Conservation (phyloP, 1,140 invertebrate species). For the Cardiocondyla obscurior region DNA sequence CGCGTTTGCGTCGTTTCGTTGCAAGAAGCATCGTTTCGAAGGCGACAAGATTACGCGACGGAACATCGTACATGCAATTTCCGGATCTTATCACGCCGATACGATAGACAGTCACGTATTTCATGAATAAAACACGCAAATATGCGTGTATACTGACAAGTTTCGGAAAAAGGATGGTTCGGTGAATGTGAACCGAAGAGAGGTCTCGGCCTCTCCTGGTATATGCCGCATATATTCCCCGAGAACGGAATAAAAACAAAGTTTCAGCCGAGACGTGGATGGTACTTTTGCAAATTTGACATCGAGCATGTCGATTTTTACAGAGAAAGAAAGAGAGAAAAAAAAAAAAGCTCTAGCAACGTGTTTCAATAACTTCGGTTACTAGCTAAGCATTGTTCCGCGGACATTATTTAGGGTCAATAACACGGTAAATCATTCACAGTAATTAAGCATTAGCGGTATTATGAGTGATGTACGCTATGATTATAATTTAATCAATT, state of each 20-base stretch:
- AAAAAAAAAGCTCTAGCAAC: not conserved
- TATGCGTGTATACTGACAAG: slow-evolving; percentile 66
- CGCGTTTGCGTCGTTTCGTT: slow-evolving; percentile 51
- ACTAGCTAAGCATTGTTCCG: slow-evolving; percentile 13
- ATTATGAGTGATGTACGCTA: slow-evolving; percentile 22
- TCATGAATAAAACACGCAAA: slow-evolving; percentile 75
- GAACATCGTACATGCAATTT: slow-evolving; percentile 57
- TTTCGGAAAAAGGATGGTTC: slow-evolving; percentile 40
- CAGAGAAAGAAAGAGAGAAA: not conserved
- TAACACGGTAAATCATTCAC: slow-evolving; percentile 32
- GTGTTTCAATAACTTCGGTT: slow-evolving; percentile 38
- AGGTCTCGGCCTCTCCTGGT: not conserved
- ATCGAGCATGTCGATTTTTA: slow-evolving; percentile 34
- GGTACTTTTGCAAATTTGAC: slow-evolving; percentile 51
- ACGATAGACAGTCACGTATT: slow-evolving; percentile 71
- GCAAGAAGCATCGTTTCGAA: slow-evolving; percentile 27
- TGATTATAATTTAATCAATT: slow-evolving; percentile 46
- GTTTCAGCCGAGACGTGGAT: slow-evolving; percentile 19
- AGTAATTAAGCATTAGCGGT: slow-evolving; percentile 48
- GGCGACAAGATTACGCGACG: slow-evolving; percentile 49
- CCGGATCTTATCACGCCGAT: slow-evolving; percentile 63
- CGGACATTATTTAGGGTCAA: slow-evolving; percentile 42
- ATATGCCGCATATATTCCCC: slow-evolving; percentile 26
- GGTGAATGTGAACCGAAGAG: slow-evolving; percentile 29
- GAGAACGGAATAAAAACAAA: slow-evolving; percentile 54